Conservation (phyloP, 2,113 vertebrate species). For the Calyptommatus sinebrachiatus region DNA sequence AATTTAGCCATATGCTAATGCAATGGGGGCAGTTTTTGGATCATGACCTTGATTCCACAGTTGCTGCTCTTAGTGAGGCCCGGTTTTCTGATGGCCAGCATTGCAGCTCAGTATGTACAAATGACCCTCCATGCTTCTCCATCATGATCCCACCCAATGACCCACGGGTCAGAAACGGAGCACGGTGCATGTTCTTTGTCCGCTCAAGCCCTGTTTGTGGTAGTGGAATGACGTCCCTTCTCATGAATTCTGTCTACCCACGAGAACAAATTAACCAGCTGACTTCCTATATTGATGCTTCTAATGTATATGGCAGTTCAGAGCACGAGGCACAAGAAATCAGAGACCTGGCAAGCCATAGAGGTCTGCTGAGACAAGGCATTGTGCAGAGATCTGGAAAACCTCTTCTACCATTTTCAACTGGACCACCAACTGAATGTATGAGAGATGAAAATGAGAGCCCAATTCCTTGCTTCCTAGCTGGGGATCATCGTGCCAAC, state of each 20-base stretch:
- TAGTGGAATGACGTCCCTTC: slow-evolving; percentile 95
- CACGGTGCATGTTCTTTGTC: slow-evolving; percentile 98
- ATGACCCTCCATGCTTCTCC: slow-evolving; percentile 93
- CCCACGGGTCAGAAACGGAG: slow-evolving; percentile 77
- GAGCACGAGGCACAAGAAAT: slow-evolving; percentile 87
- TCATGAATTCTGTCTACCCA: slow-evolving; percentile 97
- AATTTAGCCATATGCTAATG: slow-evolving; percentile 97
- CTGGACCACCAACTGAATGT: slow-evolving; percentile 94
- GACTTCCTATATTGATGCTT: slow-evolving; percentile 93
- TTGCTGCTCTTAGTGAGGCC: slow-evolving; percentile 91
- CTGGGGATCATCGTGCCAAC: slow-evolving; percentile 94
- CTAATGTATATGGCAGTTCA: slow-evolving; percentile 93
- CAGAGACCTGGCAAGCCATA: slow-evolving; percentile 90
- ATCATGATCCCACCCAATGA: slow-evolving; percentile 91
- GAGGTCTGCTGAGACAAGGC: slow-evolving; percentile 90
- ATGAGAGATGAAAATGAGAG: slow-evolving; percentile 97
- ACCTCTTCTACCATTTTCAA: slow-evolving; percentile 90
- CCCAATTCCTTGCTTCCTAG: slow-evolving; percentile 95
- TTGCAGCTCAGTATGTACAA: slow-evolving; percentile 87
- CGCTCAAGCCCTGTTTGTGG: slow-evolving; percentile 96
- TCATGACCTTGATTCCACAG: slow-evolving; percentile 93
- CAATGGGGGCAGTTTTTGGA: slow-evolving; percentile 99
- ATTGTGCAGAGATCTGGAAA: slow-evolving; percentile 95
- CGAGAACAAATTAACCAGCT: slow-evolving; percentile 98
- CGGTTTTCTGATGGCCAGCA: slow-evolving; percentile 95